Evolutionary conservation across 2,888 invertebrate species (phyloP), one percentile per base, ranked within the genome.

Genomic region (Chloroclysta siterata): DNA sequence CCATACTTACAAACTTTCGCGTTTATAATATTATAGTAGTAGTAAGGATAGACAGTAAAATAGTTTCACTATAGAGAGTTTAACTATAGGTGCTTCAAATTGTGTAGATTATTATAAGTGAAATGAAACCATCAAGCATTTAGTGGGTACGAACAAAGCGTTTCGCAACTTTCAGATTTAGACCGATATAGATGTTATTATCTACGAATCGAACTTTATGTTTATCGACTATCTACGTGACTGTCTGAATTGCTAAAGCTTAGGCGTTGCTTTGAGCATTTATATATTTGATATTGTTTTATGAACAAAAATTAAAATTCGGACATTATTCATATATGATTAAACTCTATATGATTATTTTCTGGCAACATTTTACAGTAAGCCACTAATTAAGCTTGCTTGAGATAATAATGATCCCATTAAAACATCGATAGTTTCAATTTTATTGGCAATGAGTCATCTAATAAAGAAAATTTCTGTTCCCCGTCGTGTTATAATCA

Each of bases 141-240:
- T 11, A 4, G 22, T 22, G 69, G 58, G 68, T 66, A 66, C 63
- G 68, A 74, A 70, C 71, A 65, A 68, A 65, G 69, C 61, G 46
- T 73, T 72, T 64, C 66, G 68, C 63, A 73, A 73, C 59, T 60
- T 55, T 57, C 60, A 62, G 66, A 67, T 69, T 54, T 54, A 54
- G 52, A 67, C 60, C 58, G 63, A 66, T 65, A 65, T 57, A 53
- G 60, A 22, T 39, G 47, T 68, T 63, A 71, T 71, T 69, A 72
- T 65, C 63, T 60, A 66, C 58, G 62, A 69, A 61, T 66, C 64
- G 50, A 64, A 63, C 62, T 67, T 48, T 50, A 29, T 55, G 50
- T 44, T 39, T 61, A 65, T 66, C 64, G 60, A 50, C 58, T 53
- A 48, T 53, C 65, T 33, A 64, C 69, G 68, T 69, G 69, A 68